These are phyloP conservation scores for Tetranychus cinnabarinus DNA, from an alignment of 1,140 invertebrate genomes.

Conservation along the genomic window DNA sequence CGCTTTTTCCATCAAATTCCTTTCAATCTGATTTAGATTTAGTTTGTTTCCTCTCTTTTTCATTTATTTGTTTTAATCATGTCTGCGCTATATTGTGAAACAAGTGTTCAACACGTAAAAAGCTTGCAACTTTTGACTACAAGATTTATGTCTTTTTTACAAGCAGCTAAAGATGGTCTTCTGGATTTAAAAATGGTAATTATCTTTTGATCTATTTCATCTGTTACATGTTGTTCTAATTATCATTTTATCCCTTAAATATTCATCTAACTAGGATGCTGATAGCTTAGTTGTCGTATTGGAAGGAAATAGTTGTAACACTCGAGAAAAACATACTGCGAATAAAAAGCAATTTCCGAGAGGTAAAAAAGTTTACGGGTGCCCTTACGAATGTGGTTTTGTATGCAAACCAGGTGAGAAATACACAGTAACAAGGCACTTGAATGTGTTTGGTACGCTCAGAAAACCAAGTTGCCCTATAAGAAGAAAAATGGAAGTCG, in stretches of 20 bases:
- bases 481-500: neutral
- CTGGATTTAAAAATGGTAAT: conserved; percentile 77
- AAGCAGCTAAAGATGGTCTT: conserved; percentile 82
- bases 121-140: conserved; percentile 85
- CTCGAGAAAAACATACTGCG: conserved; percentile 45
- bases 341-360: too few species aligned
- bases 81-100: neutral
- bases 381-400: too few species aligned
- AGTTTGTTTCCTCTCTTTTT: too few species aligned
- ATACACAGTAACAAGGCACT: too few species aligned
- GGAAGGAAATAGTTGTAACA: conserved; percentile 68
- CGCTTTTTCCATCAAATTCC: too few species aligned
- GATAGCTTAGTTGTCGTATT: conserved; percentile 81
- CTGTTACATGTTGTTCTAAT: neutral
- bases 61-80: neutral
- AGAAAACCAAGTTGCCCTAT: conserved; percentile 29
- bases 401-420: too few species aligned
- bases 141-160: conserved; percentile 75
- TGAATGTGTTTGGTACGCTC: too few species aligned
- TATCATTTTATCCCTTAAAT: neutral
- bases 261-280: conserved; percentile 39
- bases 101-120: conserved; percentile 43
- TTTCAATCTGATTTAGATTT: too few species aligned
- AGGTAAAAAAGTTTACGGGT: too few species aligned
- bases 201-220: neutral